Base-by-base conservation (phyloP, 2,888 invertebrate species). In the Cerastis leucographa region DNA sequence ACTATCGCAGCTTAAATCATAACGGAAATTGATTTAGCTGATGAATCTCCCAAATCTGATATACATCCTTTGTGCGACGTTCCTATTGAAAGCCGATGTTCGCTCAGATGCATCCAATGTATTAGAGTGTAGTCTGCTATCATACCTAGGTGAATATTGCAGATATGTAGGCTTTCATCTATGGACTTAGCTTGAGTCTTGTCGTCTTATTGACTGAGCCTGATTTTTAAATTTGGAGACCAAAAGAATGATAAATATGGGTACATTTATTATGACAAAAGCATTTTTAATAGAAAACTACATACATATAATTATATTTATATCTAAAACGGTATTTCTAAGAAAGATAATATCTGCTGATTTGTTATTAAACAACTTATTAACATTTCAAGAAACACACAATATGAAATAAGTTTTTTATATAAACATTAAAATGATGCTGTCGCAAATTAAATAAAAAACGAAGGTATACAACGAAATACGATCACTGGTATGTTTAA, bases 31-130 rank as follows among this genome's bases (percentile, higher is more conserved):
- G 7, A 68, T 68, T 29, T 40, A 35, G 25, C 44, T 62, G 49
- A 76, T n/a, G 35, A 29, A 71, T 67, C n/a, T 44, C 17, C 44
- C 19, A 19, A 71, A 75, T 59, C 56, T 29, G 66, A 71, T 56
- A 66, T 17, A 35, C 65, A 51, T 56, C 44, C 59, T 40, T 67
- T 72, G 74, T 67, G 11, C 7, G 14, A 22, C 29, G 44, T 19
- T 49, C 51, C 59, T 59, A 67, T 84, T 75, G 66, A 81, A 76
- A 67, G 29, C 54, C 14, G 62, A 59, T 40, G 35, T 46, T 56
- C 35, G 51, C 61, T 75, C 68, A 54, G 70, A 71, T 74, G 64
- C 67, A 66, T 65, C n/a, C 62, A 46, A 71, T 71, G 11, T 68
- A 70, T 65, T 64, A 73, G 25, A 67, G 14, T 54, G 22, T 42